These are phyloP conservation scores for Aldrovandia affinis DNA, from an alignment of 2,797 vertebrate genomes.

Conservation along the genomic window DNA sequence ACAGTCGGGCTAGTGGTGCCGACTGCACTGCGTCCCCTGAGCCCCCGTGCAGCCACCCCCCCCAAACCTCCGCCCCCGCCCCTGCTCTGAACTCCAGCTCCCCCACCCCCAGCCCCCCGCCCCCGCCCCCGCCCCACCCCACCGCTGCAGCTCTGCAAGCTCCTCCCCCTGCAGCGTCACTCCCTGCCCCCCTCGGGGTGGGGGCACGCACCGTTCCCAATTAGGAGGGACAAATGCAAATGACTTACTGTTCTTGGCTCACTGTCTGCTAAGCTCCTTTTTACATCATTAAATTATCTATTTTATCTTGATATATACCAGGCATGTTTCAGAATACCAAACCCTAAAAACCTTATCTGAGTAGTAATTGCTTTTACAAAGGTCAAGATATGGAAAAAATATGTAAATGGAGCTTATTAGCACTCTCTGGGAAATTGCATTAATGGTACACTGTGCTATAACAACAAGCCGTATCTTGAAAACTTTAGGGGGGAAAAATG, in stretches of 20 bases:
- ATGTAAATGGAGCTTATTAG: constrained; percentile 24
- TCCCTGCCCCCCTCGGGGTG: neutral
- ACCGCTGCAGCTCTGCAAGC: neutral
- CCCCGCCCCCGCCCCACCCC: neutral
- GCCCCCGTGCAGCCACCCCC: neutral
- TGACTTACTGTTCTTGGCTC: neutral
- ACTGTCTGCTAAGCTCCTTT: neutral
- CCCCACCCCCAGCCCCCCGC: neutral
- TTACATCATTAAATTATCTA: constrained; percentile 4
- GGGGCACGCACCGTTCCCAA: constrained; percentile 1
- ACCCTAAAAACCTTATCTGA: neutral
- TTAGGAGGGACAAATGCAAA: constrained; percentile 21
- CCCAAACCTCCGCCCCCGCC: neutral
- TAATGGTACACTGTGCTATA: neutral
- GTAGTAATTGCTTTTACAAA: constrained; percentile 11
- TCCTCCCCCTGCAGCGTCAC: neutral
- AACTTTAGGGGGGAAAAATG: constrained; percentile 71
- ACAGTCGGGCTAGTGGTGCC: neutral
- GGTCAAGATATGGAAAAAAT: constrained; percentile 16
- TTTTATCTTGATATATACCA: neutral
- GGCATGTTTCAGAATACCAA: neutral
- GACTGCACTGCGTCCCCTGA: neutral
- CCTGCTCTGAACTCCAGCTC: neutral
- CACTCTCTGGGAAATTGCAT: neutral
- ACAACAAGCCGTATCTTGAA: constrained; percentile 62